phyloP scores from a whole-genome alignment of 2,113 vertebrate genomes.

The Caloenas nicobarica region DNA sequence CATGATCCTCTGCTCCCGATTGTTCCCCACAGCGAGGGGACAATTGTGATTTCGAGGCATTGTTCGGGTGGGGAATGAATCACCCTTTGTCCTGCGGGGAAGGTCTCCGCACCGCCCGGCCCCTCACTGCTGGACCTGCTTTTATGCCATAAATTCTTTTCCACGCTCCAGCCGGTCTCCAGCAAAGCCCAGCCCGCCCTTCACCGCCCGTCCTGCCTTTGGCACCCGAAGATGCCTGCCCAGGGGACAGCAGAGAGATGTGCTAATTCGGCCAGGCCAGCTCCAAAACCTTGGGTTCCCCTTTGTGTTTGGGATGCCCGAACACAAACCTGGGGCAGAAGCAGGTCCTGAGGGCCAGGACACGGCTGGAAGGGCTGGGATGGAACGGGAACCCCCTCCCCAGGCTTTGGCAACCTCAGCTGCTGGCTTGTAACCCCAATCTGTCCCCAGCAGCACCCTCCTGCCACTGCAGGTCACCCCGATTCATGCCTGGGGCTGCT shows the following conservation, averaged over 20 bases:
- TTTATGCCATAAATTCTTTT: not conserved
- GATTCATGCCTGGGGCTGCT: not conserved
- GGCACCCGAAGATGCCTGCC: not conserved
- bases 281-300: not conserved
- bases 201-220: fast-evolving
- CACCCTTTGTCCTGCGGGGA: not conserved
- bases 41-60: slow-evolving; percentile 1
- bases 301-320: not conserved
- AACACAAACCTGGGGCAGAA: not conserved
- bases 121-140: not conserved
- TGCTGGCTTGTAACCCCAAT: not conserved
- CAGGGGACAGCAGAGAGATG: not conserved
- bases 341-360: not conserved
- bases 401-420: not conserved
- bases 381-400: not conserved
- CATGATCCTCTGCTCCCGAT: not conserved
- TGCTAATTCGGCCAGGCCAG: not conserved
- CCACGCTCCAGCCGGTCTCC: not conserved
- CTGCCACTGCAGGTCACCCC: not conserved
- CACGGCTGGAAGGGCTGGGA: not conserved
- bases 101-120: not conserved
- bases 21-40: not conserved
- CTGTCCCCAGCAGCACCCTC: not conserved
- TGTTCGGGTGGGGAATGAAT: slow-evolving; percentile 17
- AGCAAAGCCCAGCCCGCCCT: not conserved